A percentile compares a stretch with the other conserved stretches of the same genome.
phyloP scores from a whole-genome alignment of 2,797 vertebrate genomes.

The Phoxinus dragarum region DNA sequence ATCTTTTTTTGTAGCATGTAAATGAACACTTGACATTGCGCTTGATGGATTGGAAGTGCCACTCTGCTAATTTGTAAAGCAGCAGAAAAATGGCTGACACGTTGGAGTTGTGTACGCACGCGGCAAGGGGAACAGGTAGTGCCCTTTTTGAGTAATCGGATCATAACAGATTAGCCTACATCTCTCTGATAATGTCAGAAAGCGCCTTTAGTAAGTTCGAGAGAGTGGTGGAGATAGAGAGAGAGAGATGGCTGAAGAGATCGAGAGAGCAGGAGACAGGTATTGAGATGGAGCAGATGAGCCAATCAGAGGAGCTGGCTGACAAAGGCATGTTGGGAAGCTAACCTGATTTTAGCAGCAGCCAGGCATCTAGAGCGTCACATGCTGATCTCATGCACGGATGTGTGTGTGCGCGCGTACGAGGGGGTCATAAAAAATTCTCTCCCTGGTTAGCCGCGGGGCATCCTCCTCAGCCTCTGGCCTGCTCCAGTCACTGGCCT shows the following conservation, averaged over 20 bases:
- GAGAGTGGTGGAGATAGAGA: constrained; percentile 55
- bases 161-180: constrained; percentile 84
- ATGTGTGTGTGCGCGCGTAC: constrained; percentile 71
- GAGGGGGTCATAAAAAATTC: constrained; percentile 78
- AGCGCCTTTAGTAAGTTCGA: constrained; percentile 78
- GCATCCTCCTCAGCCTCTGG: constrained; percentile 93
- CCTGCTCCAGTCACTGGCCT: constrained; percentile 95
- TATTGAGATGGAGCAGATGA: constrained; percentile 65
- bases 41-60: constrained; percentile 84
- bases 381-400: constrained; percentile 45
- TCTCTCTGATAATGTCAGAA: constrained; percentile 82
- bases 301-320: constrained; percentile 54
- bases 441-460: constrained; percentile 90
- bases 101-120: constrained; percentile 75
- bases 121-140: constrained; percentile 79
- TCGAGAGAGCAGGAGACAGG: constrained; percentile 47
- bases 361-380: constrained; percentile 52
- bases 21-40: constrained; percentile 76
- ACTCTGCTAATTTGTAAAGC: constrained; percentile 86
- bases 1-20: constrained; percentile 56
- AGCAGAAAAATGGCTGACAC: constrained; percentile 89
- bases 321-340: constrained; percentile 61
- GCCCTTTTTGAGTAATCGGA: constrained; percentile 81
- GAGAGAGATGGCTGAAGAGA: constrained; percentile 37
- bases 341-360: constrained; percentile 64